Percentiles rank a stretch among this genome's conserved stretches.
Evolutionary conservation across 2,797 vertebrate genomes (phyloP).

Genomic region (Aulostomus chinensis): DNA sequence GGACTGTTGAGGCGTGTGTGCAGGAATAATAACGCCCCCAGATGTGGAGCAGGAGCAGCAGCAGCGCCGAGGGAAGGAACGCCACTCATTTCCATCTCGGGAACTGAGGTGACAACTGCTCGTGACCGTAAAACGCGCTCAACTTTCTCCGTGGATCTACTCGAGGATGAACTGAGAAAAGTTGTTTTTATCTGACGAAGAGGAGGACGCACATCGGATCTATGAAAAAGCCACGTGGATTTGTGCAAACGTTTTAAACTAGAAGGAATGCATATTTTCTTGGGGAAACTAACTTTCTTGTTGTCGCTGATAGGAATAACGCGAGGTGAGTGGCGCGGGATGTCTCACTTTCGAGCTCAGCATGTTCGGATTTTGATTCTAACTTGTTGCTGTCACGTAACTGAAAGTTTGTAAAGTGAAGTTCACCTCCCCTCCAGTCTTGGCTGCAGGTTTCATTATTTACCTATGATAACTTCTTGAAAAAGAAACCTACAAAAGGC

Average conservation of each 20-base stretch:
- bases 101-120: constrained; percentile 63
- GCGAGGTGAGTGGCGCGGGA: constrained; percentile 81
- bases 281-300: constrained; percentile 76
- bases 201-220: constrained; percentile 71
- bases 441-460: too few species aligned
- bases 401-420: too few species aligned
- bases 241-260: constrained; percentile 67
- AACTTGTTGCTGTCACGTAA: too few species aligned
- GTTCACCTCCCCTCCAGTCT: too few species aligned
- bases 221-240: constrained; percentile 80
- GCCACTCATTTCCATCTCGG: constrained; percentile 70
- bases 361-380: too few species aligned
- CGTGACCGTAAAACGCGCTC: constrained; percentile 34
- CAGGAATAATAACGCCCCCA: constrained; percentile 59
- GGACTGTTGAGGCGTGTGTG: not conserved
- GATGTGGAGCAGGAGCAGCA: constrained; percentile 44
- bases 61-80: constrained; percentile 44
- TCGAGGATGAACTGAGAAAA: constrained; percentile 41
- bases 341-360: too few species aligned
- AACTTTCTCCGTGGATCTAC: constrained; percentile 57
- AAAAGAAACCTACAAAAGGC: too few species aligned
- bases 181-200: constrained; percentile 31
- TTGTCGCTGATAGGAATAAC: constrained; percentile 73
- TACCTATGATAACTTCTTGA: too few species aligned
- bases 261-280: constrained; percentile 83